Base-by-base conservation (phyloP, 2,113 vertebrate species). In the Hippopotamus amphibius region DNA sequence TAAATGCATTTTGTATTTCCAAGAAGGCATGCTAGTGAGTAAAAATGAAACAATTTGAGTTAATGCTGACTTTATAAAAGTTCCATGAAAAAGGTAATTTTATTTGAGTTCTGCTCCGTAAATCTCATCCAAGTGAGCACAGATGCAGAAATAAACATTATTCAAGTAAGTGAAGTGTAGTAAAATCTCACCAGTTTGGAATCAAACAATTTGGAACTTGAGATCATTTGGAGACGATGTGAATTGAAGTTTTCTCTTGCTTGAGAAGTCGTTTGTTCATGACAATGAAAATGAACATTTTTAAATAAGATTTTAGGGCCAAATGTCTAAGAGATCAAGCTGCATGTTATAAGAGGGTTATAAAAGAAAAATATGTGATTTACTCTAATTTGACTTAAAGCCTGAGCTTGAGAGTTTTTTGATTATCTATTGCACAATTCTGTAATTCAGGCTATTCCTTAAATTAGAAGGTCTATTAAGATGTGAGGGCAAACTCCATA, bases 251-350 rank as follows among this genome's bases (percentile, higher is more conserved):
- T 93, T 55, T 61, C 1, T 19, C 69, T 90, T 93, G 30, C 72
- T 92, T 88, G 59, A 68, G 77, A 95, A 97, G 63, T 84, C 37
- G 80, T 95, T 96, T 92, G 74, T 87, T 90, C 55, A 50, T 59
- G 57, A 94, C 74, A 59, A 53, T 79, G 24, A 74, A 93, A 77
- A 90, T 37, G 26, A 87, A 66, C 82, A 83, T 69, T 90, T 86
- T 68, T 14, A 95, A 93, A 53, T 59, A 85, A 43, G 63, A 79
- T 57, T 94, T 97, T 57, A 86, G 12, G 28, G 28, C 13, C 65
- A 90, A 68, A 57, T 76, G 13, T 89, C 77, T 77, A 76, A 76
- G 41, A 85, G 41, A 37, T 66, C 15, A 77, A 90, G 41, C 46
- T n/a, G 17, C 53, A 88, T 55, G 11, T 41, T 91, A 43, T 19